These are phyloP conservation scores for Pseudachorutes palmiensis DNA, from an alignment of 1,140 invertebrate genomes.

Conservation along the genomic window DNA sequence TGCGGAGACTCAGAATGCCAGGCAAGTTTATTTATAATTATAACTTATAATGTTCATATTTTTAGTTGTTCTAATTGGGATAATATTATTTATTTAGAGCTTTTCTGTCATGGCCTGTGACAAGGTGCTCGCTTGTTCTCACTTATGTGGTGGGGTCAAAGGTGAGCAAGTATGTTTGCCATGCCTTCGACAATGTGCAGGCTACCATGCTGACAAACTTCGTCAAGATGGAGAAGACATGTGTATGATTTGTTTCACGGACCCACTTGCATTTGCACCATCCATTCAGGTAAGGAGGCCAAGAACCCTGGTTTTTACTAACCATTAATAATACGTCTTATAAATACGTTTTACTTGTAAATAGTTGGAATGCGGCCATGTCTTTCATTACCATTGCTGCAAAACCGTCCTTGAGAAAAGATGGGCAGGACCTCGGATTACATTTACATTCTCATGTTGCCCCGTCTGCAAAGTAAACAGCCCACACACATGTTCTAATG, in stretches of 20 bases:
- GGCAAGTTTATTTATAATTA: too few relatives aligned
- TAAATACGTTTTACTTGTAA: slow-evolving; percentile 19
- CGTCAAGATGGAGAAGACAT: slow-evolving; percentile 96
- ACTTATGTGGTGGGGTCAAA: slow-evolving; percentile 81
- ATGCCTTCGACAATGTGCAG: slow-evolving; percentile 62
- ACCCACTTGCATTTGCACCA: slow-evolving; percentile 86
- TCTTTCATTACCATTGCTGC: slow-evolving; percentile 91
- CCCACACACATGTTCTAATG: background rate
- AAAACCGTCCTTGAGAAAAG: slow-evolving; percentile 72
- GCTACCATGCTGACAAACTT: slow-evolving; percentile 45
- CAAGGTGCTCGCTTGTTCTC: slow-evolving; percentile 76
- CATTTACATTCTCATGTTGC: slow-evolving; percentile 90
- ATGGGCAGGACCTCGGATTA: slow-evolving; percentile 92
- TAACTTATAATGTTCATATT: too few relatives aligned
- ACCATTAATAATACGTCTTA: slow-evolving; percentile 2
- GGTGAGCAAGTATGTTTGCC: slow-evolving; percentile 76
- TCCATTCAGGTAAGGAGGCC: slow-evolving; percentile 64
- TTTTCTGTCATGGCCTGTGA: slow-evolving; percentile 74
- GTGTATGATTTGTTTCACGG: slow-evolving; percentile 99
- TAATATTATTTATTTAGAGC: too few relatives aligned
- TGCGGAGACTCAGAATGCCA: slow-evolving; percentile 90
- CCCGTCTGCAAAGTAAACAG: slow-evolving; percentile 83
- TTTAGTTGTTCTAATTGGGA: too few relatives aligned
- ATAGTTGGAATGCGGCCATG: slow-evolving; percentile 85
- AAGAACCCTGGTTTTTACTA: slow-evolving; percentile 6